phyloP scores from a whole-genome alignment of 23 tunicate species.

The Styela plicata region DNA sequence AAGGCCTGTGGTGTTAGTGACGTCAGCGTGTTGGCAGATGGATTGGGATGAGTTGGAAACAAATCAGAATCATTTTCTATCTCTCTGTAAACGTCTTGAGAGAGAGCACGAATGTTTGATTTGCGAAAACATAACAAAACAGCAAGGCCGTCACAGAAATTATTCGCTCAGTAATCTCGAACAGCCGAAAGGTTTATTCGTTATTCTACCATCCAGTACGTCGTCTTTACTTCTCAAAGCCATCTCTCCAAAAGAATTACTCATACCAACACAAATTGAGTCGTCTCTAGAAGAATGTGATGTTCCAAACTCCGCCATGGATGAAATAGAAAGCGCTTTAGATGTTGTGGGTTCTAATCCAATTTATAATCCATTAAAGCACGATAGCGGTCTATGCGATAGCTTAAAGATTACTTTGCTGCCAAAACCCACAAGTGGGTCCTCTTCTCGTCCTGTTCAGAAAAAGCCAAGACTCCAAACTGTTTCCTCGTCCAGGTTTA shows the following conservation, averaged over 20 bases:
- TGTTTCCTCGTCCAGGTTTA: neutral
- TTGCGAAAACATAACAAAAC: constrained; percentile 51
- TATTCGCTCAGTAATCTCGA: neutral
- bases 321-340: constrained; percentile 21
- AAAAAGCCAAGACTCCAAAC: neutral
- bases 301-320: constrained; percentile 22
- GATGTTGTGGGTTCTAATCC: neutral
- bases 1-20: constrained; percentile 34
- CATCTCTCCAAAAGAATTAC: constrained; percentile 49
- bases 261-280: constrained; percentile 30
- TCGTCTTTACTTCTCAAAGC: constrained; percentile 49
- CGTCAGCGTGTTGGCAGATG: constrained; percentile 88
- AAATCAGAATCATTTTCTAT: constrained; percentile 62
- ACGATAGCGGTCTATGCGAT: constrained; percentile 7
- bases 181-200: constrained; percentile 49
- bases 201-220: constrained; percentile 54
- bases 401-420: neutral
- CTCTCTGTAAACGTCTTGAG: constrained; percentile 41
- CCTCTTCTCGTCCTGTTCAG: neutral
- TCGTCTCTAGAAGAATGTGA: constrained; percentile 23
- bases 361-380: constrained; percentile 4
- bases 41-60: constrained; percentile 91
- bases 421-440: neutral
- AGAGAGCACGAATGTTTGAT: constrained; percentile 41
- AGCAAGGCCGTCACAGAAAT: constrained; percentile 18